Conservation (phyloP, 92 coral and sea anemone genomes). For the Siderastrea radians region DNA sequence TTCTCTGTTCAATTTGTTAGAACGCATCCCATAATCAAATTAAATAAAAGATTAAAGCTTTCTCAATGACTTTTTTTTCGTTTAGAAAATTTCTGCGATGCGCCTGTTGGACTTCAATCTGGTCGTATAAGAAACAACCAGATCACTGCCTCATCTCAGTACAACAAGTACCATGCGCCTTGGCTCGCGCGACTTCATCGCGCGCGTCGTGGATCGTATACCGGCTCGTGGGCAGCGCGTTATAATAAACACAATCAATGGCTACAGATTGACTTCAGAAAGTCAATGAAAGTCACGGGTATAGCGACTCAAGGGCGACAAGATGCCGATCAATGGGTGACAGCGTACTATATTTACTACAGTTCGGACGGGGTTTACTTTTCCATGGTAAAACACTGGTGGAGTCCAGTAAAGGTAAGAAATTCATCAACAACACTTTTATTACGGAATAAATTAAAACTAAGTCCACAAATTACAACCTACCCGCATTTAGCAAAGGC, state of each 20-base stretch:
- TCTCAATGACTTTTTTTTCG: neutral
- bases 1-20: too few species aligned
- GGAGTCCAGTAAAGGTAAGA: conserved; percentile 41
- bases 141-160: conserved; percentile 68
- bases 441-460: too few species aligned
- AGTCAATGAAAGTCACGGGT: conserved; percentile 79
- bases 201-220: conserved; percentile 60
- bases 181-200: conserved; percentile 85
- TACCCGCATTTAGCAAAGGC: too few species aligned
- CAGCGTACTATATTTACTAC: conserved; percentile 68
- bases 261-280: conserved; percentile 80
- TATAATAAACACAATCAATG: conserved; percentile 80
- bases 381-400: conserved; percentile 34
- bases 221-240: conserved; percentile 75
- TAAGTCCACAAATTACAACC: too few species aligned
- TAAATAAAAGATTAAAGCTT: too few species aligned
- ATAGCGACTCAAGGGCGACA: conserved; percentile 83
- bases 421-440: too few species aligned
- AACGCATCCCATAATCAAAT: too few species aligned
- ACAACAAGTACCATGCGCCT: conserved; percentile 72
- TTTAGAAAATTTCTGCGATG: conserved; percentile 71
- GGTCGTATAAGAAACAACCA: conserved; percentile 70
- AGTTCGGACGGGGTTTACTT: conserved; percentile 73
- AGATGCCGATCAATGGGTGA: conserved; percentile 70
- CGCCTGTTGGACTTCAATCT: conserved; percentile 68